Percentiles rank a stretch among this genome's conserved stretches.
Conservation (phyloP, 1,140 invertebrate genomes). For the Trachymyrmex septentrionalis region DNA sequence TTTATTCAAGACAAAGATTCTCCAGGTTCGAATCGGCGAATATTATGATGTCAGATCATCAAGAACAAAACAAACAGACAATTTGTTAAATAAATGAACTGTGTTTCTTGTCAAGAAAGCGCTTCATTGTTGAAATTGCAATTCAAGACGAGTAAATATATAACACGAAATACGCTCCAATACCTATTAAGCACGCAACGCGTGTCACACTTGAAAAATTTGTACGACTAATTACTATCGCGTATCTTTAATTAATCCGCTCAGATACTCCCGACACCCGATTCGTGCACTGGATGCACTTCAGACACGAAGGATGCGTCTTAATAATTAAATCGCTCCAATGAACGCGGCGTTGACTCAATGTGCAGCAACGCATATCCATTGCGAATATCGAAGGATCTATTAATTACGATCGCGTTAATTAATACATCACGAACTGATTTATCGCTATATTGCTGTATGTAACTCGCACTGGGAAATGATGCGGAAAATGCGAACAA, state of each 20-base stretch:
- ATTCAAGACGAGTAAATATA: not conserved
- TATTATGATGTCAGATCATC: not conserved
- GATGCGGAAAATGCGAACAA: not conserved
- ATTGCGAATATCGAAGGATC: constrained; percentile 1
- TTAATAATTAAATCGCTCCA: constrained; percentile 1
- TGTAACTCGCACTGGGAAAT: constrained; percentile 2
- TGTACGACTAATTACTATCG: not conserved
- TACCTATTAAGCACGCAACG: not conserved
- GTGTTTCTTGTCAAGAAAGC: not conserved
- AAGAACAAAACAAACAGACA: not conserved
- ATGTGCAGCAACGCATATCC: not conserved
- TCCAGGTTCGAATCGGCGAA: not conserved
- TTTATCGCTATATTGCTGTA: not conserved
- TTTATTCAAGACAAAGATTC: not conserved
- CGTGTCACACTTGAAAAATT: not conserved
- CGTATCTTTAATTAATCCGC: constrained; percentile 29
- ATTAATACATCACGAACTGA: not conserved
- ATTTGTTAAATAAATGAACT: not conserved
- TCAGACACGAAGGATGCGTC: not conserved
- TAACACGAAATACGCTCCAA: not conserved
- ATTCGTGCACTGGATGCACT: not conserved
- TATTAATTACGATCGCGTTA: constrained; percentile 43
- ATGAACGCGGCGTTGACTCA: not conserved
- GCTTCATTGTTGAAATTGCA: not conserved
- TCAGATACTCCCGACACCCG: not conserved